Evolutionary conservation across 30 jellyfish, hydroid and myxozoan genomes (phyloP), one percentile per base, ranked within the genome.

Genomic region (Aurelia sp.): DNA sequence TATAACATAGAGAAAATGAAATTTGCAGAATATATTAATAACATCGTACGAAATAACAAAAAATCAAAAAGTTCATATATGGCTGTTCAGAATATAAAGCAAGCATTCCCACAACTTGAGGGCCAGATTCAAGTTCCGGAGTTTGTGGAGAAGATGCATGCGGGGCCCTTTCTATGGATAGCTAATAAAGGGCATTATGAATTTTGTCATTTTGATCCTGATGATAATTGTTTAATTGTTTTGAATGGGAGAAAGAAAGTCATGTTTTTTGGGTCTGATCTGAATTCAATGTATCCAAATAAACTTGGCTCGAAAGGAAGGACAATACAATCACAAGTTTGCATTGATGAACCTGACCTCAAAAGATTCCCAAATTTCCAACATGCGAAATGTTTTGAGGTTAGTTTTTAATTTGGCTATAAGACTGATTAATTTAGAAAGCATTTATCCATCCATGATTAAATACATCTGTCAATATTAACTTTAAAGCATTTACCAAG

Each of bases 141-240:
- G 3, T 81, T 89, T 72, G 96, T 94, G 3, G 93, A 87, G 33
- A 94, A 94, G 62, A 71, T 94, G 76, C 99, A 94, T 41, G 96
- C 94, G 15, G 99, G 99, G 15, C 99, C 99, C 17, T 94, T 78
- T 74, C 50, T 94, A 61, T 94, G 99, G 99, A 67, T 94, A 40
- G 99, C 97, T 3, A 73, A 92, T 17, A 18, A 79, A 19, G 95
- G 91, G 0, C 99, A 94, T 89, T 94, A 94, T 70, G 99, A 94
- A 44, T 94, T 94, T 58, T 94, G 99, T 63, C 99, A 94, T 64
- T 83, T 94, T 79, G 99, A 94, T 73, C 99, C 99, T 10, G 99
- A 94, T 79, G 99, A 94, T 51, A 94, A 94, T 76, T 59, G 82
- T 52, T 74, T 94, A 44, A 73, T 94, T 27, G 78, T 94, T 22